Percentiles rank a stretch among this genome's conserved stretches.
Evolutionary conservation across 1,140 invertebrate species (phyloP).

Genomic region (Anoplolepis gracilipes): DNA sequence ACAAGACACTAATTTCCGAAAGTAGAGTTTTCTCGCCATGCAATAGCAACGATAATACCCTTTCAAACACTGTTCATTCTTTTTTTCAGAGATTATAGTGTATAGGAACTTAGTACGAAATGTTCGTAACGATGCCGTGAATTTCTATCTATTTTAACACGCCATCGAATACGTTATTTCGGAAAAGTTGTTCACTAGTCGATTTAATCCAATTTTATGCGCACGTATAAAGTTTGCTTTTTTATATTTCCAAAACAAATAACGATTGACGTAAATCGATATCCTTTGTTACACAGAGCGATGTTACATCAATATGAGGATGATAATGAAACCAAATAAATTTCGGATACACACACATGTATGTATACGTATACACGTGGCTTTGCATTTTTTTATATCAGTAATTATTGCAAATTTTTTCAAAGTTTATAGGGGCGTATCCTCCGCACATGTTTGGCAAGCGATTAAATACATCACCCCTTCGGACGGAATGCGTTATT

Average conservation of each 20-base stretch:
- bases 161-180: conserved; percentile 6
- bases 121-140: not conserved
- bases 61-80: not conserved
- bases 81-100: not conserved
- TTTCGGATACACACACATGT: not conserved
- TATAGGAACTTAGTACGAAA: not conserved
- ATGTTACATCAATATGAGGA: not conserved
- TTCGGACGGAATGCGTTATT: conserved; percentile 44
- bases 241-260: not conserved
- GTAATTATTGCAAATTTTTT: not conserved
- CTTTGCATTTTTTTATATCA: not conserved
- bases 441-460: not conserved
- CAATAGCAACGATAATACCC: not conserved
- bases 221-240: not conserved
- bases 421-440: not conserved
- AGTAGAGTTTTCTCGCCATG: not conserved
- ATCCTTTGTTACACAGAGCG: not conserved
- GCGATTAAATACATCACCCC: conserved; percentile 3
- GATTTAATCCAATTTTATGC: not conserved
- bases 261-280: not conserved
- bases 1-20: not conserved
- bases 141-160: not conserved
- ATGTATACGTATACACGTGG: not conserved
- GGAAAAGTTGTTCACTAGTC: not conserved
- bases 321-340: not conserved